Evolutionary conservation across 2,888 invertebrate species (phyloP).

Genomic region (Rhamphomyia laevipes): DNA sequence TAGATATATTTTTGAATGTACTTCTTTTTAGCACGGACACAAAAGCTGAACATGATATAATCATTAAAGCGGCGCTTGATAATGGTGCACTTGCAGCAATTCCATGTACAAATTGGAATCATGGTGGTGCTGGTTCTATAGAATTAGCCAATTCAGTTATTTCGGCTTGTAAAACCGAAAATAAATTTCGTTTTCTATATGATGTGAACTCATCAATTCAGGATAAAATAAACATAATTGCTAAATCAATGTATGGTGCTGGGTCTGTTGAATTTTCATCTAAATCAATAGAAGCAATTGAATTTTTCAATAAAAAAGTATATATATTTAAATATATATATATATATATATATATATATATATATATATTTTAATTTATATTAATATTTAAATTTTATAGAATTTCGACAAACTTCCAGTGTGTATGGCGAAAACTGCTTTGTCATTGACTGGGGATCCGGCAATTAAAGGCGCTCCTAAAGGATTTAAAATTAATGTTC

Average conservation of each 20-base stretch:
- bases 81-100: slow-evolving; percentile 84
- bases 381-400: slow-evolving; percentile 39
- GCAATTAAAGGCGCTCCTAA: slow-evolving; percentile 84
- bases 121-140: slow-evolving; percentile 80
- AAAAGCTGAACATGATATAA: slow-evolving; percentile 64
- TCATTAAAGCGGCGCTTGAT: slow-evolving; percentile 56
- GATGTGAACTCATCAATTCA: slow-evolving; percentile 56
- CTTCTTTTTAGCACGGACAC: slow-evolving; percentile 62
- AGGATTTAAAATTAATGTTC: slow-evolving; percentile 76
- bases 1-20: background rate
- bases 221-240: slow-evolving; percentile 80
- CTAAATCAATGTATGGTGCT: slow-evolving; percentile 94
- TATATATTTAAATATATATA: no score
- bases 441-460: slow-evolving; percentile 86
- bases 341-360: no score
- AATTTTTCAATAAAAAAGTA: slow-evolving; percentile 62
- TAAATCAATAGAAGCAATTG: slow-evolving; percentile 57
- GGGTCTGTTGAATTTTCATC: slow-evolving; percentile 64
- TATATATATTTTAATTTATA: no score
- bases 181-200: slow-evolving; percentile 58
- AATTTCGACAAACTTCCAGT: slow-evolving; percentile 81
- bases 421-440: slow-evolving; percentile 97
- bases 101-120: slow-evolving; percentile 77
- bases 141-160: slow-evolving; percentile 81
- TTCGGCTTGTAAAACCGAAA: slow-evolving; percentile 51